Percentiles rank a stretch among this genome's conserved stretches.
Conservation (phyloP, 2,113 vertebrate species). For the Eudyptes chrysolophus region DNA sequence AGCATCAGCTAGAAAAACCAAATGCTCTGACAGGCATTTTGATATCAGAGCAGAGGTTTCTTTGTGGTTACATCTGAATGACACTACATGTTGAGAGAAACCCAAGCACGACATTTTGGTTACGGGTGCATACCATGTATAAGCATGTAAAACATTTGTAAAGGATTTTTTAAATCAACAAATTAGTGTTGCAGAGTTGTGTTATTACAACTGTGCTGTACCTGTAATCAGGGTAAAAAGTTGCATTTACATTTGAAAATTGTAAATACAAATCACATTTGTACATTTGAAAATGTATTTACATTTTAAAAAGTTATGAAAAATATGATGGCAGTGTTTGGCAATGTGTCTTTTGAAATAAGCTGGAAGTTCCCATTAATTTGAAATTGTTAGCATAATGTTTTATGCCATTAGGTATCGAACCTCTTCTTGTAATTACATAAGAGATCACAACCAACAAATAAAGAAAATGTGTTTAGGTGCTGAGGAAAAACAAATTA, state of each 20-base stretch:
- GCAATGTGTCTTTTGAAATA: background rate
- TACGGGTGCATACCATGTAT: background rate
- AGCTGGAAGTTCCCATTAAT: background rate
- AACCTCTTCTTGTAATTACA: background rate
- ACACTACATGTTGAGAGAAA: background rate
- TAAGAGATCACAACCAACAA: background rate
- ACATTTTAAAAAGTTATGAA: background rate
- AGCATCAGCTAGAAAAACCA: background rate
- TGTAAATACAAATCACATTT: background rate
- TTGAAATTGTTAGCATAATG: background rate
- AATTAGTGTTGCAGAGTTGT: background rate
- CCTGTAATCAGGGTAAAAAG: background rate
- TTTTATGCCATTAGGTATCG: background rate
- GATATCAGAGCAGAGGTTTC: background rate
- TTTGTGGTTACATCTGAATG: background rate
- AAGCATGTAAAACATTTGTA: background rate
- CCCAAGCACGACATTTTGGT: background rate
- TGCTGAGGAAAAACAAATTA: constrained; percentile 1
- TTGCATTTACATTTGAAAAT: background rate
- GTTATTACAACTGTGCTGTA: background rate
- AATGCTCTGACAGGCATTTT: background rate
- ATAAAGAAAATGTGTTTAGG: background rate
- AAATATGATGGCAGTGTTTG: background rate
- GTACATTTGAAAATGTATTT: background rate
- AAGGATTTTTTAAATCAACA: background rate